These are phyloP conservation scores for Marisa cornuarietis DNA, from an alignment of 1,140 invertebrate species.

Conservation along the genomic window DNA sequence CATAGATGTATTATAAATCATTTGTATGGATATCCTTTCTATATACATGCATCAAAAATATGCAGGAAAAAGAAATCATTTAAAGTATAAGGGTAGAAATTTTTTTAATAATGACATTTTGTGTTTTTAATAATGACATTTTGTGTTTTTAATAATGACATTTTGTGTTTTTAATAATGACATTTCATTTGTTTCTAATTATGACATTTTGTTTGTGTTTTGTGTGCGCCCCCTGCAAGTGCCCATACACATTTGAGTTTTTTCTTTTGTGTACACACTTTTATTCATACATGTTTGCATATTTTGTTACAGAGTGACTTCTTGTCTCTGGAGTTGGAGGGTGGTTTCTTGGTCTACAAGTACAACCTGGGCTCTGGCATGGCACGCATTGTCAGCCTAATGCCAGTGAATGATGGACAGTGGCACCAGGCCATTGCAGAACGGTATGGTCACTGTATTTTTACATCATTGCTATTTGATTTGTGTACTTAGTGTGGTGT, in stretches of 20 bases:
- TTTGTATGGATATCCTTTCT: no score
- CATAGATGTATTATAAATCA: no score
- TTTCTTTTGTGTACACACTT: background rate
- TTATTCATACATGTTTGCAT: background rate
- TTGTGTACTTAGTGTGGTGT: no score
- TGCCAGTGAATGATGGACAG: conserved; percentile 72
- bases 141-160: no score
- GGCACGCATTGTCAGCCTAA: conserved; percentile 75
- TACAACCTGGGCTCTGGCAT: conserved; percentile 89
- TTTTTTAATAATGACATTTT: no score
- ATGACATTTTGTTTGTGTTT: no score
- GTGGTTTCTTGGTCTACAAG: conserved; percentile 85
- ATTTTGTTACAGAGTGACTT: conserved; percentile 76
- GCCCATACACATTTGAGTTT: background rate
- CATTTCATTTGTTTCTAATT: no score
- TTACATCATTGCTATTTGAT: background rate
- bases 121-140: no score
- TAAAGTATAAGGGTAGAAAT: background rate
- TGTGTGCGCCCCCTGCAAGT: no score
- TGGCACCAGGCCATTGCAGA: conserved; percentile 93
- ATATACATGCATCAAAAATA: background rate
- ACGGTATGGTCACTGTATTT: conserved; percentile 69
- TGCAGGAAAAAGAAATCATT: background rate
- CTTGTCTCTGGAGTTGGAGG: conserved; percentile 89
- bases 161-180: no score